Base-by-base conservation (phyloP, 2,888 invertebrate species). In the Conistra vaccinii region DNA sequence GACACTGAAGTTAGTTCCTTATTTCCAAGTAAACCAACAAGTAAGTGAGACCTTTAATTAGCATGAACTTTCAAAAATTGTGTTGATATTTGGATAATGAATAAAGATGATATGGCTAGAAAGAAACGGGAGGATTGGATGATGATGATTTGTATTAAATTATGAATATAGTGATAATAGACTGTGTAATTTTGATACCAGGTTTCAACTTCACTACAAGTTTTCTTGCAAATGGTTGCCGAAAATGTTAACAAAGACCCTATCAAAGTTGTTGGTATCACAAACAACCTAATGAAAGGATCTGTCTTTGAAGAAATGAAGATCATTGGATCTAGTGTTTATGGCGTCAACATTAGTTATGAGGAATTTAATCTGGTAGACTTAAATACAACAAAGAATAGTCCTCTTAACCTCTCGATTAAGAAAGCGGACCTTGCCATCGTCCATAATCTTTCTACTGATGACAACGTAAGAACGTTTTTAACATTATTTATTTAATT, bases 151-250 rank as follows among this genome's bases (percentile, higher is more conserved):
- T 32, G 23, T n/a, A 20, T n/a, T 51, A 55, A 57, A 57, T 57
- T 55, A 39, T 20, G 7, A 63, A 55, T 55, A 35, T n/a, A n/a
- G n/a, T 17, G 14, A n/a, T 35, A 10, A 29, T 39, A 29, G 0
- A 55, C 26, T n/a, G n/a, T 32, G 4, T 10, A 14, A 48, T 65
- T 67, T 32, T 29, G 60, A n/a, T 78, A 82, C 39, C 66, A 89
- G 89, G 53, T 74, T 62, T 78, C 76, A 12, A 75, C 86, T 48
- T 84, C 88, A 20, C 48, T 89, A n/a, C 77, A 80, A 68, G 71
- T 88, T 61, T 88, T 86, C 58, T 48, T 88, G n/a, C 91, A 91
- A 89, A 87, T 89, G 12, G 85, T 91, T n/a, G 85, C 87, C 32
- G 90, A 91, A 84, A 91, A 91, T 75, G 58, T 87, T 2, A 87